phyloP scores from a whole-genome alignment of 1,140 invertebrate species.

The roundworm (Caenorhabditis elegans) region WBcel235 BX284606.5:4064501-4065000 shows the following conservation, averaged over 20 bases:
- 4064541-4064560: background rate
- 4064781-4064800: background rate
- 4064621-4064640: conserved; percentile 18
- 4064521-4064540: background rate
- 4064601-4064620: conserved; percentile 26
- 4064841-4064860: too few species aligned
- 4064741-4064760: background rate
- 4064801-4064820: background rate
- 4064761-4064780: conserved; percentile 10
- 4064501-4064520: background rate
- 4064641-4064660: background rate
- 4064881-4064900: too few species aligned
- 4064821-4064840: too few species aligned
- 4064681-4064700: conserved; percentile 20
- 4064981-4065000: too few species aligned
- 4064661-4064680: background rate
- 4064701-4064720: background rate
- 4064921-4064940: too few species aligned
- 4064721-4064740: too few species aligned
- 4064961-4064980: too few species aligned
- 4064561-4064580: background rate
- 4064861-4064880: too few species aligned
- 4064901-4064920: too few species aligned
- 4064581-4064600: conserved; percentile 25
- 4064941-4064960: too few species aligned